Conservation (phyloP, 1,140 invertebrate genomes). For the Sitobion miscanthi region DNA sequence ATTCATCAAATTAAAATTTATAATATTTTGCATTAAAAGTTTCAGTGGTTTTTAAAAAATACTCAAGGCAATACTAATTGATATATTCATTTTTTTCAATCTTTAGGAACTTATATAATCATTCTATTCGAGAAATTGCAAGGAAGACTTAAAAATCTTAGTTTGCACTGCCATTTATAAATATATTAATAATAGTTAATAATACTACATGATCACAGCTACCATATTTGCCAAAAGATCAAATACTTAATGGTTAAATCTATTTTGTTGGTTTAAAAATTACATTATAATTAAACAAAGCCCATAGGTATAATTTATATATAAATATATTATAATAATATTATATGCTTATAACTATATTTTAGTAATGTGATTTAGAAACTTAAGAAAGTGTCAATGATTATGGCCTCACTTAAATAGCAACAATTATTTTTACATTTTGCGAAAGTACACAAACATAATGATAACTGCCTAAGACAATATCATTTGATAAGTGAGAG, state of each 20-base stretch:
- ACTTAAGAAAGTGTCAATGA: not conserved
- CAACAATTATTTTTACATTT: not conserved
- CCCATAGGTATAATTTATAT: not conserved
- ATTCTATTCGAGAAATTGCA: not conserved
- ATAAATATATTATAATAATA: not conserved
- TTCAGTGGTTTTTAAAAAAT: not conserved
- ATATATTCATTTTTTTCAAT: not conserved
- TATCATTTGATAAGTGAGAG: not conserved
- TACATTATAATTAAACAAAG: not conserved
- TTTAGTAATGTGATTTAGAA: not conserved
- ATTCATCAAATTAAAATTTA: not conserved
- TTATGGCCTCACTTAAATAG: not conserved
- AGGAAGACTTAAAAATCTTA: conserved; percentile 8
- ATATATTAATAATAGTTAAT: not conserved
- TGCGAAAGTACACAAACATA: not conserved
- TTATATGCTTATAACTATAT: not conserved
- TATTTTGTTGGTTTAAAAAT: not conserved
- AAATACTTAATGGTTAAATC: not conserved
- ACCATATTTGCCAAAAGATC: not conserved
- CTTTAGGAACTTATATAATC: conserved; percentile 24
- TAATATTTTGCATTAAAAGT: not conserved
- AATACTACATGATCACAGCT: conserved; percentile 7
- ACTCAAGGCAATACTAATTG: not conserved
- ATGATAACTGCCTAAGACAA: not conserved
- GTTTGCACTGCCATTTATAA: not conserved